Conservation (phyloP, 2,888 invertebrate genomes). For the Gisinianus flammeolus region DNA sequence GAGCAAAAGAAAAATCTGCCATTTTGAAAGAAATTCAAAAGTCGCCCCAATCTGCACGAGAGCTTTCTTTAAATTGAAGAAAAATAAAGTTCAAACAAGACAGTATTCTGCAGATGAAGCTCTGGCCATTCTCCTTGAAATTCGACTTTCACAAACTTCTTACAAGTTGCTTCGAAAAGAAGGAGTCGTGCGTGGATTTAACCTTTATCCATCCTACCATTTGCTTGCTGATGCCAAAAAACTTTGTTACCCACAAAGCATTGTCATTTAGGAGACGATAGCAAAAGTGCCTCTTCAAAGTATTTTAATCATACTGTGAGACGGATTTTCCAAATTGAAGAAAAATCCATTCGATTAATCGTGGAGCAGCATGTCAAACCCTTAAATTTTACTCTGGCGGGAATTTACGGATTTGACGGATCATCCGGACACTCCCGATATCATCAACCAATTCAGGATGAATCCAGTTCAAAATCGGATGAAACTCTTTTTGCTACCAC, state of each 20-base stretch:
- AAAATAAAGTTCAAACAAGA: too few relatives aligned
- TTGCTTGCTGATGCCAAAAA: neutral
- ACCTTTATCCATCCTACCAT: neutral
- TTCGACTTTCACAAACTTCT: neutral
- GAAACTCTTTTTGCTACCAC: constrained; percentile 31
- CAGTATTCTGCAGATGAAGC: too few relatives aligned
- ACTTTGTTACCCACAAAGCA: neutral
- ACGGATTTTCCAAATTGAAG: neutral
- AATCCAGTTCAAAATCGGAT: neutral
- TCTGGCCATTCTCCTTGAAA: neutral
- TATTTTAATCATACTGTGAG: neutral
- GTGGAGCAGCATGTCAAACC: neutral
- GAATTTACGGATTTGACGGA: constrained; percentile 42
- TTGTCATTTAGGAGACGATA: neutral
- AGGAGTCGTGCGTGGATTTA: neutral
- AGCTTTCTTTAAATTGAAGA: too few relatives aligned
- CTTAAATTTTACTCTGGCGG: neutral
- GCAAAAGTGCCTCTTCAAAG: neutral
- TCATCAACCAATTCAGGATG: constrained; percentile 1
- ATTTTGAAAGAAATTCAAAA: neutral
- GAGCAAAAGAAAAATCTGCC: neutral
- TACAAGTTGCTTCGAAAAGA: neutral
- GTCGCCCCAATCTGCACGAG: too few relatives aligned
- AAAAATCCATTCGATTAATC: neutral
- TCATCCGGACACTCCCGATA: constrained; percentile 35